These are phyloP conservation scores for Thyatira batis DNA, from an alignment of 2,888 invertebrate genomes.

Conservation along the genomic window DNA sequence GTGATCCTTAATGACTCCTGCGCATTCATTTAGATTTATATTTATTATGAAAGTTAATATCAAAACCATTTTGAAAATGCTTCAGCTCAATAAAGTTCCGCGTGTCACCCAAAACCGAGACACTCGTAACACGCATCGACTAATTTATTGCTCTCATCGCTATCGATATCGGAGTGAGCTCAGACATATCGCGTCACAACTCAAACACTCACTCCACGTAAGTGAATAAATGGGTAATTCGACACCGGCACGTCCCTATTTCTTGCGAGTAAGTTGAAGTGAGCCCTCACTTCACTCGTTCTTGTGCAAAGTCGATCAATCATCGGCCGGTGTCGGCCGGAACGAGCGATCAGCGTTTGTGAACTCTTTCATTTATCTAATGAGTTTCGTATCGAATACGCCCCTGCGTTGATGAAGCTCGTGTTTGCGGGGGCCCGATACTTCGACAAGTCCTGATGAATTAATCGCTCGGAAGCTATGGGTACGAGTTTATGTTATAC, in stretches of 20 bases:
- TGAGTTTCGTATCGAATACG: conserved; percentile 49
- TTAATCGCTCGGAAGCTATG: conserved; percentile 54
- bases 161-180: conserved; percentile 19
- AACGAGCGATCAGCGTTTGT: conserved; percentile 45
- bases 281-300: conserved; percentile 17
- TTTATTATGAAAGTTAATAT: too few relatives aligned
- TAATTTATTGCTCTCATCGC: conserved; percentile 55
- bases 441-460: conserved; percentile 63
- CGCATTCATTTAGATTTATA: too few relatives aligned
- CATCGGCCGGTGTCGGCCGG: conserved; percentile 34
- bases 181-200: conserved; percentile 54
- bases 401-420: conserved; percentile 7
- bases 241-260: conserved; percentile 52
- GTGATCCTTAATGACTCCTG: too few relatives aligned
- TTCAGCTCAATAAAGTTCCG: conserved; percentile 14
- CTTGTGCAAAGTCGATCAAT: conserved; percentile 53
- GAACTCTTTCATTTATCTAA: conserved; percentile 81
- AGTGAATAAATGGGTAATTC: conserved; percentile 72
- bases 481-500: conserved; percentile 18
- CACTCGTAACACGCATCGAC: conserved; percentile 25
- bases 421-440: conserved; percentile 45
- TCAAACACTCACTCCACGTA: conserved; percentile 63
- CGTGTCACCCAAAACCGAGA: conserved; percentile 23
- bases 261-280: conserved; percentile 35
- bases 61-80: too few relatives aligned